phyloP scores from a whole-genome alignment of 2,113 vertebrate species.

The Campylorhamphus procurvoides region DNA sequence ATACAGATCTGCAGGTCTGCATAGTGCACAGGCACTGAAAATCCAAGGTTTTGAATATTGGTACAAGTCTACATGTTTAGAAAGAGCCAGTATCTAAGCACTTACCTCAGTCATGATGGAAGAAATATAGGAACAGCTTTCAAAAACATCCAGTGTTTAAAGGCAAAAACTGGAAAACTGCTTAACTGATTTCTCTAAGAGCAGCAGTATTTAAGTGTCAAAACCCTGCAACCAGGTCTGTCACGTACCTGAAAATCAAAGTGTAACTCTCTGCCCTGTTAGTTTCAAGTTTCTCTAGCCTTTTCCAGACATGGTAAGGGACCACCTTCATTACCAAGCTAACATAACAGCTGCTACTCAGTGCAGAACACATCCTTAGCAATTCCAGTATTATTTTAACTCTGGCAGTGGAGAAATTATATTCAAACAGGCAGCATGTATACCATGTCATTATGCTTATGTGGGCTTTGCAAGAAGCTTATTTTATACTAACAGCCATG shows the following conservation, averaged over 20 bases:
- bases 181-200: not conserved
- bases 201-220: not conserved
- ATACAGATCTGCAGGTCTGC: not conserved
- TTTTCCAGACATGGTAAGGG: not conserved
- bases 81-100: not conserved
- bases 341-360: not conserved
- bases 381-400: not conserved
- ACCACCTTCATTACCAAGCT: not conserved
- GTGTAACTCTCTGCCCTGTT: not conserved
- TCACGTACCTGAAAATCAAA: not conserved
- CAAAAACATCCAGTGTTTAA: not conserved
- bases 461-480: not conserved
- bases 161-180: not conserved
- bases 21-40: not conserved
- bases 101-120: not conserved
- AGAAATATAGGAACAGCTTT: not conserved
- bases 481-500: not conserved
- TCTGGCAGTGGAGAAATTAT: not conserved
- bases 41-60: not conserved
- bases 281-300: not conserved
- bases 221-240: not conserved
- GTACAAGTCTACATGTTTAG: not conserved
- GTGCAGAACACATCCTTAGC: not conserved
- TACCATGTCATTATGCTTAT: not conserved
- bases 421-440: not conserved